Evolutionary conservation across 2,888 invertebrate species (phyloP), one percentile per base, ranked within the genome.

Genomic region (Ophion obscuratus): DNA sequence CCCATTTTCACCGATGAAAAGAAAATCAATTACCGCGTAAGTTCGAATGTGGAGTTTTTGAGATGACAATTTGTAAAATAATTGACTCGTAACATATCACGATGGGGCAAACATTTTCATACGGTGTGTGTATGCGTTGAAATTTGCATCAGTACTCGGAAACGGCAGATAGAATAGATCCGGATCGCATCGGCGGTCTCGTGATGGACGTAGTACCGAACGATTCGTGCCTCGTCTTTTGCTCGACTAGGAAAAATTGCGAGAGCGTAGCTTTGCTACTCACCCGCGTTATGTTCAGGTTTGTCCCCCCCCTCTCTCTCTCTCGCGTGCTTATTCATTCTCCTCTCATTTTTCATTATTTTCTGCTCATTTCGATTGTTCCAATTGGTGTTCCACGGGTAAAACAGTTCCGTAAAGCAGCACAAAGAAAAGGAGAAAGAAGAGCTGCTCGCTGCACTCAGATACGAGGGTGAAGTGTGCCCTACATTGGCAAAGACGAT

Each of bases 201-300:
- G 97, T 98, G 2, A 95, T 96, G 89, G 98, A 98, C 94, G 96
- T 98, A 83, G 95, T 97, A 1, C 98, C 98, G 0, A 93, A 95
- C 24, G 96, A 96, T 90, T 97, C 98, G 0, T 98, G 98, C 91
- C 95, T 99, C 0, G 96, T 99, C 66, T 99, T 99, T 95, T 99
- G 99, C 93, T 96, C 98, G n/a, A 97, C 98, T 3, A 98, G 98
- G 92, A 96, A 97, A 91, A 98, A 98, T 94, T 98, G 98, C 92
- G 98, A 99, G 94, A 99, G 98, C 94, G 97, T 99, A 2, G 97
- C 98, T 0, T 91, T 95, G 31, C 94, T 98, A 24, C 94, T 99
- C 14, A 96, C 97, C 89, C 96, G 96, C 91, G 94, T 97, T 88
- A 94, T 96, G 83, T 94, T 94, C 31, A 94, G 91, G 94, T 95